These are phyloP conservation scores for Dipus sagitta DNA, from an alignment of 2,797 vertebrate species.

Conservation along the genomic window DNA sequence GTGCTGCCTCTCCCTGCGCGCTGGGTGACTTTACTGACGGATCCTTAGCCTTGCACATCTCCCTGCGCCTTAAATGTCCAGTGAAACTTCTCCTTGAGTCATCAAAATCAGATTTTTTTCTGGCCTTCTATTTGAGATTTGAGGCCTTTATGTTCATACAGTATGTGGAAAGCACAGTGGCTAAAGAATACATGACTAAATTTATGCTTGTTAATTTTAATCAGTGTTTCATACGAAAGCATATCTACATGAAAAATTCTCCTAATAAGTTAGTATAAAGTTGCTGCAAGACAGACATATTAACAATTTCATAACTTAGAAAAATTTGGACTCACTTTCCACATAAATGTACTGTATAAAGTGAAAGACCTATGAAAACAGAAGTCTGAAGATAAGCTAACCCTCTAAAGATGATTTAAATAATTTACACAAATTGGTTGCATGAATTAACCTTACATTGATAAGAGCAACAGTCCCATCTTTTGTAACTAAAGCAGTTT, in stretches of 20 bases:
- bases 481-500: slow-evolving; percentile 50
- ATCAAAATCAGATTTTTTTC: slow-evolving; percentile 24
- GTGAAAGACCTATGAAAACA: slow-evolving; percentile 51
- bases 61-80: background rate
- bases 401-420: slow-evolving; percentile 28
- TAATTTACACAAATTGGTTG: slow-evolving; percentile 5
- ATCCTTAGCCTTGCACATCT: background rate
- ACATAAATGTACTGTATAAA: slow-evolving; percentile 13
- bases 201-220: slow-evolving; percentile 21
- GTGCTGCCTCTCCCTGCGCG: background rate
- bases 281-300: background rate
- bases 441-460: slow-evolving; percentile 38
- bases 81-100: background rate
- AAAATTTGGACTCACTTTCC: slow-evolving; percentile 46
- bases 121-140: background rate
- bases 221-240: slow-evolving; percentile 20
- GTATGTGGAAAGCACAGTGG: background rate
- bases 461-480: background rate
- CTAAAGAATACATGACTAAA: slow-evolving; percentile 30
- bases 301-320: background rate
- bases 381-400: slow-evolving; percentile 36
- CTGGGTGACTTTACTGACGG: background rate
- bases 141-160: slow-evolving; percentile 45
- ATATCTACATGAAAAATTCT: slow-evolving; percentile 55
- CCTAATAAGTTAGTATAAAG: slow-evolving; percentile 23